phyloP scores from a whole-genome alignment of 2,888 invertebrate genomes.

The Epirrita christyi region DNA sequence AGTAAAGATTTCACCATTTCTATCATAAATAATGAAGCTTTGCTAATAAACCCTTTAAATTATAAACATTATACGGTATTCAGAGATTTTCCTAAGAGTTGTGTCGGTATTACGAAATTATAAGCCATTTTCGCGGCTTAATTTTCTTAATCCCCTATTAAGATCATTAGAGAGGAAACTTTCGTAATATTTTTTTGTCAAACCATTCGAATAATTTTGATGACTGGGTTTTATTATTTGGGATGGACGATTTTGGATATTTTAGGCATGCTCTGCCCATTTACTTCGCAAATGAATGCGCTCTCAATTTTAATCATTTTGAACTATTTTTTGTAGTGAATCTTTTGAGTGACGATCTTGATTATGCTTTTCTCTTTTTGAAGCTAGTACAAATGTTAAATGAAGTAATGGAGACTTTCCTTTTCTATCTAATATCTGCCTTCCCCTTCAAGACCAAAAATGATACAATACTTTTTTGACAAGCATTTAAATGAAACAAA shows the following conservation, averaged over 20 bases:
- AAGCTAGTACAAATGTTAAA: too few relatives aligned
- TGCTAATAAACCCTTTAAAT: constrained; percentile 21
- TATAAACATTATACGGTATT: constrained; percentile 20
- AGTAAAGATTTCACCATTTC: constrained; percentile 10
- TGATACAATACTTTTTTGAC: too few relatives aligned
- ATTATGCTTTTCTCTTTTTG: too few relatives aligned
- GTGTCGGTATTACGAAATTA: constrained; percentile 21
- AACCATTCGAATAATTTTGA: constrained; percentile 25
- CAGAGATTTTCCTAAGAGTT: constrained; percentile 12
- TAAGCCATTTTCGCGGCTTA: constrained; percentile 23
- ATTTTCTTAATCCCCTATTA: constrained; percentile 32
- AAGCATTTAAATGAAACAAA: too few relatives aligned
- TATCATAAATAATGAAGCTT: constrained; percentile 6
- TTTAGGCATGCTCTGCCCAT: too few relatives aligned
- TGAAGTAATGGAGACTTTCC: too few relatives aligned
- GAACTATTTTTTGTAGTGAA: too few relatives aligned
- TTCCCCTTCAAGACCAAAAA: too few relatives aligned
- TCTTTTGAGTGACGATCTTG: too few relatives aligned
- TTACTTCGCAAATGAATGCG: too few relatives aligned
- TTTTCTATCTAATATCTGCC: too few relatives aligned
- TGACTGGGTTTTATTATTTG: constrained; percentile 22
- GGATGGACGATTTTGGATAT: constrained; percentile 23
- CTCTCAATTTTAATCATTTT: too few relatives aligned
- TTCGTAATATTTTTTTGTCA: constrained; percentile 22
- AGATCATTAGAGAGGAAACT: constrained; percentile 30